Percentiles rank a stretch among this genome's conserved stretches.
Conservation (phyloP, 2,888 invertebrate species). For the Argynnis bischoffii region DNA sequence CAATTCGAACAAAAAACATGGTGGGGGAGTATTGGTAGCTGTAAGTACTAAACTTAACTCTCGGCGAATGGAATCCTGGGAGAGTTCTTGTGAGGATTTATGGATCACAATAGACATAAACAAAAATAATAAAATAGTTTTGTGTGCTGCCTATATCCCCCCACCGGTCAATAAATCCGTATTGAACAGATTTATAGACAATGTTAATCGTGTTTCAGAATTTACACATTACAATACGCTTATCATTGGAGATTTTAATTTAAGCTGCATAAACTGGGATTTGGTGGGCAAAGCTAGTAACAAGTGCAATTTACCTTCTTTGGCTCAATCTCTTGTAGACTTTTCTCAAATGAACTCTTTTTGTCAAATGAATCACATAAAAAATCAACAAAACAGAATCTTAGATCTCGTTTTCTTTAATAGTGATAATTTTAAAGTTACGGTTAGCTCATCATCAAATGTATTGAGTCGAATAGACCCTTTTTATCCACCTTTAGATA, state of each 20-base stretch:
- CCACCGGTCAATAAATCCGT: neutral
- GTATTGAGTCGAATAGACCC: too few relatives aligned
- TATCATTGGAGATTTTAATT: too few relatives aligned
- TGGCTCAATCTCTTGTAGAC: slow-evolving; percentile 13
- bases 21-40: neutral
- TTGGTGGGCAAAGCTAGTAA: neutral
- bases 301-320: neutral
- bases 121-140: slow-evolving; percentile 1
- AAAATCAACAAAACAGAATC: slow-evolving; percentile 8
- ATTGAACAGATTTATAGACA: neutral
- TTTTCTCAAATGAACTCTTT: slow-evolving; percentile 6
- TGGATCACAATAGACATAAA: too few relatives aligned
- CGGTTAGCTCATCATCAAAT: too few relatives aligned
- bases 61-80: too few relatives aligned
- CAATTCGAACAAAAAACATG: neutral
- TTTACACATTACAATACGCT: too few relatives aligned
- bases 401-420: neutral
- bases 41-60: neutral
- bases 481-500: slow-evolving; percentile 14
- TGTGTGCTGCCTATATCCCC: slow-evolving; percentile 18
- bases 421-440: too few relatives aligned
- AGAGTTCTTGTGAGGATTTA: too few relatives aligned
- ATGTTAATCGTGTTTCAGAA: slow-evolving; percentile 2
- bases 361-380: slow-evolving; percentile 2
- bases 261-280: too few relatives aligned